phyloP scores from a whole-genome alignment of 2,797 vertebrate species.

The Tadarida brasiliensis region DNA sequence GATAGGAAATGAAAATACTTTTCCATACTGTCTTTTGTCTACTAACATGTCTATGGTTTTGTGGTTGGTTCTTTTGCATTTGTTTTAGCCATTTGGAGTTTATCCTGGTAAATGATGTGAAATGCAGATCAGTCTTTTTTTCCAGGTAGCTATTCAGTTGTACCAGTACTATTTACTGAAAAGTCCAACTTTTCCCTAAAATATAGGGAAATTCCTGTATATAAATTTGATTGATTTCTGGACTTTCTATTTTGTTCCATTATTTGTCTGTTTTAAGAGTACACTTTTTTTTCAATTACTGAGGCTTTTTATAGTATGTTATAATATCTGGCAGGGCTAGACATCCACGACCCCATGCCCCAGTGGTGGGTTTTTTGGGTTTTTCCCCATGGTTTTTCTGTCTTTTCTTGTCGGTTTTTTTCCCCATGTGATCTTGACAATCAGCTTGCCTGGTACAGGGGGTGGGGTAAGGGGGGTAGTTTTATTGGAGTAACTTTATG shows the following conservation, averaged over 20 bases:
- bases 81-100: slow-evolving; percentile 44
- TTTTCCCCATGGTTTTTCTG: neutral
- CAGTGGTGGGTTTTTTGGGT: neutral
- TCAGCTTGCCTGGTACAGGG: neutral
- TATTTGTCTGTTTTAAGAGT: slow-evolving; percentile 9
- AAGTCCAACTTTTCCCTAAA: too few species aligned
- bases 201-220: too few species aligned
- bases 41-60: neutral
- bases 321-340: neutral
- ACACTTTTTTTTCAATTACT: neutral
- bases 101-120: neutral
- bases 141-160: neutral
- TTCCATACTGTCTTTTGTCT: neutral
- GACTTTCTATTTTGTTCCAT: neutral
- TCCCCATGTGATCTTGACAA: neutral
- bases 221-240: too few species aligned
- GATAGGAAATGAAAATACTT: slow-evolving; percentile 9
- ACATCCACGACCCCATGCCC: too few species aligned
- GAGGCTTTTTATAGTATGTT: neutral
- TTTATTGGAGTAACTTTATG: neutral
- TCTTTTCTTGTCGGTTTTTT: neutral
- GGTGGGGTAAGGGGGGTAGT: neutral
- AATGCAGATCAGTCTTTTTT: neutral
- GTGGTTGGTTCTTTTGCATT: neutral
- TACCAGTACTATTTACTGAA: too few species aligned